phyloP scores from a whole-genome alignment of 1,140 invertebrate genomes.

The Ceratitis capitata region DNA sequence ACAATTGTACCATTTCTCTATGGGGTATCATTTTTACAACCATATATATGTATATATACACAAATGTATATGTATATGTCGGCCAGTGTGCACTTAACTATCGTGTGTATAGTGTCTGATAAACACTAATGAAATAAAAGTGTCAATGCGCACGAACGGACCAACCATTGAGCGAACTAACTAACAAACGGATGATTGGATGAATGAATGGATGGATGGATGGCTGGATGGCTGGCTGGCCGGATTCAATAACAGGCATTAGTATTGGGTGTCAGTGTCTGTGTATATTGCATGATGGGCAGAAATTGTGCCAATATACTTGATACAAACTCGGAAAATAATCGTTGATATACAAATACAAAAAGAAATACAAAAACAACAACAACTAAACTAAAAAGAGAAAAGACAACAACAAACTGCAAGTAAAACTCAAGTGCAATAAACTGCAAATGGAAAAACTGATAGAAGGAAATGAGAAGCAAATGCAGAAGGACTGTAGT shows the following conservation, averaged over 20 bases:
- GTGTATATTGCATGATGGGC: neutral
- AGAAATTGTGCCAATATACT: constrained; percentile 31
- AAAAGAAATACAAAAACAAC: too few species aligned
- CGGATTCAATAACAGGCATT: neutral
- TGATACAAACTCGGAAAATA: neutral
- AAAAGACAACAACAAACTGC: neutral
- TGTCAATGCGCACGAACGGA: constrained; percentile 22
- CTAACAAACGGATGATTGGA: neutral
- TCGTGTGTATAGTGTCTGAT: constrained; percentile 4
- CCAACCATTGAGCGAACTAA: neutral
- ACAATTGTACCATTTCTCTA: neutral
- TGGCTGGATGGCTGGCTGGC: too few species aligned
- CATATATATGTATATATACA: too few species aligned
- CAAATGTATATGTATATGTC: too few species aligned
- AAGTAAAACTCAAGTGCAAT: constrained; percentile 11
- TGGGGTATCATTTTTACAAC: too few species aligned
- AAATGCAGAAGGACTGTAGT: neutral
- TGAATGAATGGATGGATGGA: too few species aligned
- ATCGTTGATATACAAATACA: neutral
- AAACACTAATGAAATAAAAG: constrained; percentile 34
- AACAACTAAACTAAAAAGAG: too few species aligned
- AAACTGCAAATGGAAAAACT: constrained; percentile 15
- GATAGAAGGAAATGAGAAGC: neutral
- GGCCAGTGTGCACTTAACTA: neutral
- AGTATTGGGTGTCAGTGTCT: too few species aligned